Evolutionary conservation across 1,140 invertebrate species (phyloP).

Genomic region (Hyphantria cunea): DNA sequence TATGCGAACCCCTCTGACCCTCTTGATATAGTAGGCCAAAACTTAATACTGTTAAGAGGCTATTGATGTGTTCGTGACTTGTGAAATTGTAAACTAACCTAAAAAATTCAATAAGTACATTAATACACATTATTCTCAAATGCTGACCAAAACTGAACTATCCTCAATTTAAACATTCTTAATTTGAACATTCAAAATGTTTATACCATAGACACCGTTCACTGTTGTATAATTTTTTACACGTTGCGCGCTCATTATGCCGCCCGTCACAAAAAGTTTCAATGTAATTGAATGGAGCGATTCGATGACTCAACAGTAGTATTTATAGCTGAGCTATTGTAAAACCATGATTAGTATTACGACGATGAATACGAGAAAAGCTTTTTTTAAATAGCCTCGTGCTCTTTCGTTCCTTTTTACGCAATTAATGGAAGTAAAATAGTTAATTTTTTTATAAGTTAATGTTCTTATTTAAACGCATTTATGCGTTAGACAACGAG

Average conservation of each 20-base stretch:
- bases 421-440: no score
- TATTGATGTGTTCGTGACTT: no score
- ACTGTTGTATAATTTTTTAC: neutral
- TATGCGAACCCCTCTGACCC: no score
- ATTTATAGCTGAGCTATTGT: slow-evolving; percentile 14
- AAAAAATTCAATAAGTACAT: no score
- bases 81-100: neutral
- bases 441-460: no score
- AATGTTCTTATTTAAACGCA: no score
- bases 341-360: neutral
- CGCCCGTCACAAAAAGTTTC: slow-evolving; percentile 17
- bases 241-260: slow-evolving; percentile 5
- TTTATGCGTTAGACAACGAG: no score
- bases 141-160: no score
- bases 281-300: slow-evolving; percentile 23
- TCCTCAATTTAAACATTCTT: neutral
- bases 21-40: no score
- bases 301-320: slow-evolving; percentile 21
- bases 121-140: no score
- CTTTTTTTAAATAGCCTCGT: slow-evolving; percentile 1
- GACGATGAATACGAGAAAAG: neutral
- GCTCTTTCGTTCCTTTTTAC: neutral
- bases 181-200: slow-evolving; percentile 10
- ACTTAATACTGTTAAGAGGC: no score
- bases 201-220: neutral